Evolutionary conservation across 2,888 invertebrate genomes (phyloP).

Genomic region (Drosophila borealis): DNA sequence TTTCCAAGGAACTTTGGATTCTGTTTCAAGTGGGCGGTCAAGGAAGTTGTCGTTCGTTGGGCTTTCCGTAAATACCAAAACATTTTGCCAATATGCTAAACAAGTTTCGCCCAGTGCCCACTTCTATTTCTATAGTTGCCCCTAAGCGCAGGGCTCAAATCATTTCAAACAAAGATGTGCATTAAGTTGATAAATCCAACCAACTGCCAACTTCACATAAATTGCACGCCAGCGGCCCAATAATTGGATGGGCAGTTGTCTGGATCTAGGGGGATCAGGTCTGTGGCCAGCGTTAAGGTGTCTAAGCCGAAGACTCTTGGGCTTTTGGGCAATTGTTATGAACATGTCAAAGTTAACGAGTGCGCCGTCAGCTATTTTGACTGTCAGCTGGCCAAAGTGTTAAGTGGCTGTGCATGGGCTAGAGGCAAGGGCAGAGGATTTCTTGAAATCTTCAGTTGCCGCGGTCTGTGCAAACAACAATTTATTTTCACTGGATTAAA

Average conservation of each 20-base stretch:
- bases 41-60: constrained; percentile 67
- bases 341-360: constrained; percentile 79
- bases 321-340: constrained; percentile 73
- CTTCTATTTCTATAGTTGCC: constrained; percentile 77
- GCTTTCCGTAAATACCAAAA: constrained; percentile 52
- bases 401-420: constrained; percentile 53
- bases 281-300: constrained; percentile 1
- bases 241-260: constrained; percentile 60
- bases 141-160: constrained; percentile 59
- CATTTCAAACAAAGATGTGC: constrained; percentile 74
- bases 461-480: constrained; percentile 48
- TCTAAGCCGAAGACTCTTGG: constrained; percentile 4
- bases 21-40: constrained; percentile 74
- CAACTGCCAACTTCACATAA: constrained; percentile 57
- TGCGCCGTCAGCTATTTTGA: constrained; percentile 52
- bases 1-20: constrained; percentile 50
- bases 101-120: constrained; percentile 56
- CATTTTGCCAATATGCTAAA: constrained; percentile 74
- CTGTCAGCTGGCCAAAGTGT: constrained; percentile 73
- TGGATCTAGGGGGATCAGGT: not conserved
- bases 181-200: constrained; percentile 61
- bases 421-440: constrained; percentile 15
- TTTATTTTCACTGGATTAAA: constrained; percentile 27
- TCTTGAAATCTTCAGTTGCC: constrained; percentile 41
- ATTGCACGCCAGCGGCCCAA: constrained; percentile 66